Conservation (phyloP, 2,113 vertebrate species). For the Mastomys coucha region DNA sequence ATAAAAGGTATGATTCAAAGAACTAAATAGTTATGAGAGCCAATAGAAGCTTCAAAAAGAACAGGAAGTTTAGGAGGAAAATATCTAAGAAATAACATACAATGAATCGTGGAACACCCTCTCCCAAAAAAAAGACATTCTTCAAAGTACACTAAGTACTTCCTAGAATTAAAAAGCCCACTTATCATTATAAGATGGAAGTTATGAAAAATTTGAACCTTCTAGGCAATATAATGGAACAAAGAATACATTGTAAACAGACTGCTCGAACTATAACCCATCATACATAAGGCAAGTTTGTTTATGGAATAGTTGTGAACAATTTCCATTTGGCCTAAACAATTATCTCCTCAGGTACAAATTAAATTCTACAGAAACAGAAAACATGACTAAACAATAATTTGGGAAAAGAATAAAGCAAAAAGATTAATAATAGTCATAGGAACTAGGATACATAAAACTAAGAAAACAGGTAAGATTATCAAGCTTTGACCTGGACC, state of each 20-base stretch:
- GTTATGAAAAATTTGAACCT: background rate
- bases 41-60: background rate
- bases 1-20: background rate
- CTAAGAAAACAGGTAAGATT: background rate
- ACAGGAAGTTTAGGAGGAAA: background rate
- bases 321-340: background rate
- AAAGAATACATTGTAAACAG: background rate
- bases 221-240: background rate
- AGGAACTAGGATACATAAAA: background rate
- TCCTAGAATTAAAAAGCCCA: background rate
- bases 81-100: background rate
- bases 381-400: too few species aligned
- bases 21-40: background rate
- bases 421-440: background rate
- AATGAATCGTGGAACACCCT: background rate
- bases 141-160: background rate
- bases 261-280: background rate
- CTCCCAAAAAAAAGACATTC: background rate
- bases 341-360: background rate
- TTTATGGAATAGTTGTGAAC: background rate
- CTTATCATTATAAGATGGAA: background rate
- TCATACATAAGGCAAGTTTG: background rate
- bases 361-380: too few species aligned
- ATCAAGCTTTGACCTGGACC: background rate
- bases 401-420: too few species aligned